Evolutionary conservation across 2,113 vertebrate species (phyloP).

Genomic region (Lepus timidus): DNA sequence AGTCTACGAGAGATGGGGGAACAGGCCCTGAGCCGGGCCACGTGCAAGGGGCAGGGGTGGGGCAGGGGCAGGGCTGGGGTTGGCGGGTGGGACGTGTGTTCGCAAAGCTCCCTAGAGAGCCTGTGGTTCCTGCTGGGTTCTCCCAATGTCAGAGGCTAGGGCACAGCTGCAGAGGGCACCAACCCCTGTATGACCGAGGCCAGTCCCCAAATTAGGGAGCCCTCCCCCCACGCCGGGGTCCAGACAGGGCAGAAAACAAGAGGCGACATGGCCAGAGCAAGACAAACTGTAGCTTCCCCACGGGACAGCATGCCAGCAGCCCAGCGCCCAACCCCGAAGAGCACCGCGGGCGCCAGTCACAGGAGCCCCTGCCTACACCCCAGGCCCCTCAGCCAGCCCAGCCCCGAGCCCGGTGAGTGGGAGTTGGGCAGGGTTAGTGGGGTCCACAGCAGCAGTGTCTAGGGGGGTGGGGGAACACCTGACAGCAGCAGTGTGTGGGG

Average conservation of each 20-base stretch:
- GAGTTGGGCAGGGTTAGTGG: slow-evolving; percentile 48
- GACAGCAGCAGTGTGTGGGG: neutral
- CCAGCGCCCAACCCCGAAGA: neutral
- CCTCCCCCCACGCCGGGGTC: neutral
- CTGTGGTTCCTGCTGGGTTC: neutral
- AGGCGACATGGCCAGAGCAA: neutral
- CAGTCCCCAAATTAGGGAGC: neutral
- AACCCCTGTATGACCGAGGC: neutral
- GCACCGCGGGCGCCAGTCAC: slow-evolving; percentile 74
- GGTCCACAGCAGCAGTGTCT: neutral
- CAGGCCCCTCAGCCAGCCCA: slow-evolving; percentile 4
- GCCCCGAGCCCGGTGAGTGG: slow-evolving; percentile 44
- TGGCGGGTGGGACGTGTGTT: fast-evolving
- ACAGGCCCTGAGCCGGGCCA: neutral
- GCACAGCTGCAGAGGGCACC: neutral
- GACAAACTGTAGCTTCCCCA: neutral
- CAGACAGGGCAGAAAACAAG: neutral
- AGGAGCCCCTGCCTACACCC: slow-evolving; percentile 62
- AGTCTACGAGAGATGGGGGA: slow-evolving; percentile 87
- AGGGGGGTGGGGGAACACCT: neutral
- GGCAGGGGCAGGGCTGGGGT: fast-evolving
- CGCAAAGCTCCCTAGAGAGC: neutral
- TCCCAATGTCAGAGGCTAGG: neutral
- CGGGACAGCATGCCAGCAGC: neutral
- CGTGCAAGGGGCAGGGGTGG: neutral